Evolutionary conservation across 1,140 invertebrate genomes (phyloP).

Genomic region (Temnothorax curvispinosus): DNA sequence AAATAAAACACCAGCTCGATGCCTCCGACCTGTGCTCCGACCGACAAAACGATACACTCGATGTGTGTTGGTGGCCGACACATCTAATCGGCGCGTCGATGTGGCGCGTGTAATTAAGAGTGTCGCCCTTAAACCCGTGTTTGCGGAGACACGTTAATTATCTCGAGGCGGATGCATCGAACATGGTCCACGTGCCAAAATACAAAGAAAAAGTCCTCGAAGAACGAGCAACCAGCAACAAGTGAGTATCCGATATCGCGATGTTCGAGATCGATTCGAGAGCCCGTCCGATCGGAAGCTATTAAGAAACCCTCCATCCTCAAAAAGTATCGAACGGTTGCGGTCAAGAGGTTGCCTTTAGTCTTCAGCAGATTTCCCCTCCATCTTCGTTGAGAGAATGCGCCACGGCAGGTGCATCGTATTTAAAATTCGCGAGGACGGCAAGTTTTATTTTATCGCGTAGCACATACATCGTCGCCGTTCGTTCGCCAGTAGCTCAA

Average conservation of each 20-base stretch:
- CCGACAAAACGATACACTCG: neutral
- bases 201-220: neutral
- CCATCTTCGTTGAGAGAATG: neutral
- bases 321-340: constrained; percentile 5
- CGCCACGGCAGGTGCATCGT: neutral
- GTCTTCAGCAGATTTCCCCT: neutral
- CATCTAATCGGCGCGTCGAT: neutral
- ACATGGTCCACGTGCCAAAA: neutral
- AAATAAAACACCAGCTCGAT: constrained; percentile 27
- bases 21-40: neutral
- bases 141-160: constrained; percentile 34
- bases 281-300: neutral
- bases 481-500: constrained; percentile 2
- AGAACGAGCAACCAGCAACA: constrained; percentile 41
- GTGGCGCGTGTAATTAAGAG: constrained; percentile 13
- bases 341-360: neutral
- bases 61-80: neutral
- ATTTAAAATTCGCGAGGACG: constrained; percentile 2
- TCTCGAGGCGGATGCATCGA: neutral
- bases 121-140: constrained; percentile 13
- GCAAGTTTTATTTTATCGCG: constrained; percentile 11
- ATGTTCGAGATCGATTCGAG: constrained; percentile 12
- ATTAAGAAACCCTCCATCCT: constrained; percentile 20
- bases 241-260: constrained; percentile 42
- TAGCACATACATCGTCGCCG: neutral